Evolutionary conservation across 1,140 invertebrate genomes (phyloP).

Genomic region (Eriosoma lanigerum): DNA sequence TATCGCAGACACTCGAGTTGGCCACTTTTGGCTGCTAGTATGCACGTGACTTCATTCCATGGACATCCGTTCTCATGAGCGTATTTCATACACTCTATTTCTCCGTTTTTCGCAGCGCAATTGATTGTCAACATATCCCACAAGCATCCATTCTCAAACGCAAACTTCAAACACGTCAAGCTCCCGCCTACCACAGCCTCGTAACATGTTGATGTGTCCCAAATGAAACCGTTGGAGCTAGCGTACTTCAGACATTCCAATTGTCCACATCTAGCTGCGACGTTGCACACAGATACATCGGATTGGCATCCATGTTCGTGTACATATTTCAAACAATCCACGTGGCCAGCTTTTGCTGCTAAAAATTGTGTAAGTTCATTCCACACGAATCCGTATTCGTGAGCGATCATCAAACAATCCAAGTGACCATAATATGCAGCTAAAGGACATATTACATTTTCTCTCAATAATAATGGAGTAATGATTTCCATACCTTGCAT

Average conservation of each 20-base stretch:
- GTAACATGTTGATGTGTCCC: background rate
- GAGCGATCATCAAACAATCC: background rate
- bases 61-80: background rate
- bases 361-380: background rate
- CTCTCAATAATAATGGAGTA: too few species aligned
- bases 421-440: background rate
- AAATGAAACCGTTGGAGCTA: background rate
- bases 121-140: too few species aligned
- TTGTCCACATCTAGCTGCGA: background rate
- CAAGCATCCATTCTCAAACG: too few species aligned
- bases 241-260: background rate
- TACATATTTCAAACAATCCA: background rate
- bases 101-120: too few species aligned
- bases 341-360: background rate
- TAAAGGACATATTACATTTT: background rate
- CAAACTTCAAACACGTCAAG: background rate
- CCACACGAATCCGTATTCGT: background rate
- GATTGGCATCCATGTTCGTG: background rate
- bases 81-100: background rate
- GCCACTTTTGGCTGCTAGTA: background rate
- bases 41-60: background rate
- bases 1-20: background rate
- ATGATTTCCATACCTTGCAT: too few species aligned
- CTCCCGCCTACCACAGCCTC: background rate
- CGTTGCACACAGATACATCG: too few species aligned